These are phyloP conservation scores for Oscheius sp. DNA, from an alignment of 2,888 invertebrate species.

Conservation along the genomic window DNA sequence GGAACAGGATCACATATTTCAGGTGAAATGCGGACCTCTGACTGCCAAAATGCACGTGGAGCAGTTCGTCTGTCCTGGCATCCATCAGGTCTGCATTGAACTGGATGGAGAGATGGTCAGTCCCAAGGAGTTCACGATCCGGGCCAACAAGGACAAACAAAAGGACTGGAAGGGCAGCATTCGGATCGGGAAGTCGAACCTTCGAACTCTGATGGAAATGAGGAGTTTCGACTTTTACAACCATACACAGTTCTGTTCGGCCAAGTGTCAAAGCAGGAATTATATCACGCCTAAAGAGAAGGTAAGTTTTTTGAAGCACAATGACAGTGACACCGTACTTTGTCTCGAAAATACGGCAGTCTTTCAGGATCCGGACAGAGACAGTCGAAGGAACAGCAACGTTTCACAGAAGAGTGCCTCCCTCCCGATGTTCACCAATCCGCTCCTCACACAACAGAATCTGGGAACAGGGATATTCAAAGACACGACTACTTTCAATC, in stretches of 20 bases:
- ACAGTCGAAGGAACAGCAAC: slow-evolving; percentile 36
- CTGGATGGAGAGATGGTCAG: slow-evolving; percentile 73
- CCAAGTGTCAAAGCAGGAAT: slow-evolving; percentile 74
- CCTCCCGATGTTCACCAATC: slow-evolving; percentile 6
- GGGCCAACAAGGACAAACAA: slow-evolving; percentile 75
- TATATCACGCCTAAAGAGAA: slow-evolving; percentile 65
- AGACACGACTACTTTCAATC: slow-evolving; percentile 47
- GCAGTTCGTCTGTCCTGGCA: slow-evolving; percentile 75
- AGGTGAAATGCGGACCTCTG: slow-evolving; percentile 71
- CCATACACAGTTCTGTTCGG: slow-evolving; percentile 74
- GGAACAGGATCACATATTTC: slow-evolving; percentile 34
- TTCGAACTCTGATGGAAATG: slow-evolving; percentile 75
- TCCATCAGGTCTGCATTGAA: slow-evolving; percentile 75
- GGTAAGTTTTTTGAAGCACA: neutral
- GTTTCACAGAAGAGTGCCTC: slow-evolving; percentile 27
- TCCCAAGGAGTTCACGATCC: slow-evolving; percentile 75
- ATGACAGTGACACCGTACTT: too few species aligned
- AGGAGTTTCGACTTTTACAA: slow-evolving; percentile 75
- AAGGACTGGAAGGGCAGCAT: slow-evolving; percentile 77
- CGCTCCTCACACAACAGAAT: slow-evolving; percentile 20
- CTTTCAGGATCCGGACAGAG: slow-evolving; percentile 25
- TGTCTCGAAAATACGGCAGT: neutral
- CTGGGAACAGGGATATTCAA: slow-evolving; percentile 47
- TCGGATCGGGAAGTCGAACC: slow-evolving; percentile 73
- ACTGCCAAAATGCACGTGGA: slow-evolving; percentile 70